Base-by-base conservation (phyloP, 2,113 vertebrate species). In the Toxostoma redivivum region DNA sequence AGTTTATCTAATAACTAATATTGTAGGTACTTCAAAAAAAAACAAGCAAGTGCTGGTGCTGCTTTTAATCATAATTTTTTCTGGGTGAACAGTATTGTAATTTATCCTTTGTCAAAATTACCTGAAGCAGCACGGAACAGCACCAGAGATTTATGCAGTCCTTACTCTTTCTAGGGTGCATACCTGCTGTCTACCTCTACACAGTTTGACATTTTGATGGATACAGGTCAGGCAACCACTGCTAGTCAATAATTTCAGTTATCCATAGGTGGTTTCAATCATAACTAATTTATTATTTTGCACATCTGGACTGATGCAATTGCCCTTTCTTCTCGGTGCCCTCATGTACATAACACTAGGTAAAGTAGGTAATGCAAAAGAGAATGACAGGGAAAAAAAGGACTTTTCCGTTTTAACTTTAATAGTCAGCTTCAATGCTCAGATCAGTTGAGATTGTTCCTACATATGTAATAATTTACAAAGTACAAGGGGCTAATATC, bases 201-300 rank as follows among this genome's bases (percentile, higher is more conserved):
- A n/a, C 11, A 5, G 37, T 82, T 79, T 94, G 93, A 93, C 93
- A 92, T 94, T 96, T 96, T 98, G 97, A 98, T 94, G 66, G 76
- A 97, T 97, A 94, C 37, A 84, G 80, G 93, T 96, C 94, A 98
- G 83, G 88, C 64, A 97, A 69, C 31, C 22, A 83, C 67, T 86
- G 51, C 62, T 91, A 80, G 90, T 74, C 54, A 76, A 30, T 92
- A 97, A 97, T 97, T 97, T 95, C 47, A 92, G 96, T 96, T 97
- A 94, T 74, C 91, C 45, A 70, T 70, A 94, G 86, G 93, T 88
- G 65, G 65, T 83, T 95, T 96, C 67, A 86, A 12, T 50, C 45
- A 90, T 85, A 54, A 61, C 48, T 94, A 95, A 94, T 92, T 95
- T 80, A 93, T 94, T 92, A 92, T 56, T 91, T 81, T 60, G 7